phyloP scores from a whole-genome alignment of 2,888 invertebrate species.

The Sceliomorpha sp. region DNA sequence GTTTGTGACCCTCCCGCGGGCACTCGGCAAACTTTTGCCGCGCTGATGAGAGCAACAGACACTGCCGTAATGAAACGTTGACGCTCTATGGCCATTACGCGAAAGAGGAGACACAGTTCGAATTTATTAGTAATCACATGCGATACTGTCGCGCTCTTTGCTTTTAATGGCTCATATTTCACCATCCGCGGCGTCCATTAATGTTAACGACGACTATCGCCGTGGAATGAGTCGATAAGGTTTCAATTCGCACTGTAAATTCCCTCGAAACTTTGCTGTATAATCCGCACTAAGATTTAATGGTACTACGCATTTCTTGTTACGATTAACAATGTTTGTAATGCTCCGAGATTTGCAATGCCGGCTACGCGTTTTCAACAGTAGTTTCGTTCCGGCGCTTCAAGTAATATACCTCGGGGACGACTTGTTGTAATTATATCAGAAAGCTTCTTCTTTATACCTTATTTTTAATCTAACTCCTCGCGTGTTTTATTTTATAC shows the following conservation, averaged over 20 bases:
- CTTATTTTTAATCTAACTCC: too few relatives aligned
- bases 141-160: constrained; percentile 55
- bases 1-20: constrained; percentile 39
- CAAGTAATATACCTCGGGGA: too few relatives aligned
- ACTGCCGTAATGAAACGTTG: constrained; percentile 58
- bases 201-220: constrained; percentile 50
- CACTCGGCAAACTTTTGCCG: constrained; percentile 31
- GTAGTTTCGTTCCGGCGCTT: too few relatives aligned
- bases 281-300: constrained; percentile 40
- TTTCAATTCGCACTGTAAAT: constrained; percentile 53
- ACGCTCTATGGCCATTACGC: constrained; percentile 58
- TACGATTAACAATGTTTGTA: constrained; percentile 51
- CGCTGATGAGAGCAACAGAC: constrained; percentile 56
- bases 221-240: constrained; percentile 51
- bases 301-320: constrained; percentile 42
- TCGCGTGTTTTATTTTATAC: too few relatives aligned
- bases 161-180: constrained; percentile 60
- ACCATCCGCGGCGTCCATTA: constrained; percentile 54
- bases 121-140: constrained; percentile 62
- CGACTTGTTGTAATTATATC: too few relatives aligned
- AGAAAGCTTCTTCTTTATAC: too few relatives aligned
- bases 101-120: constrained; percentile 36
- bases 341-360: too few relatives aligned
- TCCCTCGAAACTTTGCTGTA: constrained; percentile 29
- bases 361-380: too few relatives aligned